These are phyloP conservation scores for Acrocera orbiculus DNA, from an alignment of 2,888 invertebrate species.

Conservation along the genomic window DNA sequence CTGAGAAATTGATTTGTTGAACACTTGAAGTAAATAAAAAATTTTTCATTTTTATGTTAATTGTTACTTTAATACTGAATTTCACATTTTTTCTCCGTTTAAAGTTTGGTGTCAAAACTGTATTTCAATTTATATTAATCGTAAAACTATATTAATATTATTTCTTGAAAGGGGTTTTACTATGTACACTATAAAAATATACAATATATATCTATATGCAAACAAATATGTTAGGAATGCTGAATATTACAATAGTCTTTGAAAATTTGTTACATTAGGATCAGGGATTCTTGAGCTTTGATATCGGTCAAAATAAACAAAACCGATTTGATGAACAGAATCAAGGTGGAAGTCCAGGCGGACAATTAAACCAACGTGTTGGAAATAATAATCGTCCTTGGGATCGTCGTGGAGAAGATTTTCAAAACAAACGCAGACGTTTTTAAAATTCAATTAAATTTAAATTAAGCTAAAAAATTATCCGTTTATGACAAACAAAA, in stretches of 20 bases:
- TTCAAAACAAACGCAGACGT: slow-evolving; percentile 24
- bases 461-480: background rate
- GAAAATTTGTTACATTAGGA: slow-evolving; percentile 20
- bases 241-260: background rate
- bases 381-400: slow-evolving; percentile 9
- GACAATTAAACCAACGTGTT: slow-evolving; percentile 14
- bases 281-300: slow-evolving; percentile 16
- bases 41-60: no score
- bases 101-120: no score
- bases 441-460: slow-evolving; percentile 19
- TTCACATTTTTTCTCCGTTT: no score
- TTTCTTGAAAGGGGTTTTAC: background rate
- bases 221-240: no score
- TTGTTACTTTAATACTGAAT: no score
- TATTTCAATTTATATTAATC: no score
- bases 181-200: no score
- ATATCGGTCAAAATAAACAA: slow-evolving; percentile 22
- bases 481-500: background rate
- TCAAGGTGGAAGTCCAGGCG: slow-evolving; percentile 14
- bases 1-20: no score
- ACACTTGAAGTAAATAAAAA: no score
- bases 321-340: slow-evolving; percentile 17
- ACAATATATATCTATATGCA: slow-evolving; percentile 4
- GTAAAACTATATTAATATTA: no score
- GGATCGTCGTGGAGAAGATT: slow-evolving; percentile 17